phyloP scores from a whole-genome alignment of 2,797 vertebrate species.

The Petrocephalus schoutedeni region DNA sequence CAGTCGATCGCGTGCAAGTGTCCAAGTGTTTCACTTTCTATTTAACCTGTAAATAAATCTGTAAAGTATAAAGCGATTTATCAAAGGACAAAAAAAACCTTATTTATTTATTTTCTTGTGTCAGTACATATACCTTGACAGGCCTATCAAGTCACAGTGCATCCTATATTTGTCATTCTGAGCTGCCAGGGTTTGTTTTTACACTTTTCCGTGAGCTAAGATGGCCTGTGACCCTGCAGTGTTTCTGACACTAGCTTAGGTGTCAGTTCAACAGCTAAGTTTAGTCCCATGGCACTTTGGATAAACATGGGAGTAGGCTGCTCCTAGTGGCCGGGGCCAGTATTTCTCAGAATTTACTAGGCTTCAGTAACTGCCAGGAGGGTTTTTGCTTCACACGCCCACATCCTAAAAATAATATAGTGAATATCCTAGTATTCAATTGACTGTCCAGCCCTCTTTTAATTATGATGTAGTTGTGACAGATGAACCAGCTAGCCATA shows the following conservation, averaged over 20 bases:
- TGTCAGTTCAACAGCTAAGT: slow-evolving; percentile 55
- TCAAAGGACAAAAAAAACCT: neutral
- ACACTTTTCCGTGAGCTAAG: slow-evolving; percentile 22
- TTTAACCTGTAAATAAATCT: neutral
- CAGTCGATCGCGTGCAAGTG: neutral
- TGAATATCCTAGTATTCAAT: slow-evolving; percentile 54
- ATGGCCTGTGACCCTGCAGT: slow-evolving; percentile 46
- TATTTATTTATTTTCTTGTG: neutral
- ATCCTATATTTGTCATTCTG: slow-evolving; percentile 9
- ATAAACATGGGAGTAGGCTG: neutral
- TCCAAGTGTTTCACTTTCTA: neutral
- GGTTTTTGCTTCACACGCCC: slow-evolving; percentile 8
- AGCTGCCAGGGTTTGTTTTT: neutral
- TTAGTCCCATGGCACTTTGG: slow-evolving; percentile 39
- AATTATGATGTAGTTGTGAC: neutral
- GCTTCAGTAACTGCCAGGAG: neutral
- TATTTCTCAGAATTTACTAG: neutral
- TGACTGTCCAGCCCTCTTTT: slow-evolving; percentile 45
- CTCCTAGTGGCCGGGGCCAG: slow-evolving; percentile 3
- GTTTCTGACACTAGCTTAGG: slow-evolving; percentile 40
- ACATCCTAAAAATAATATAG: slow-evolving; percentile 48
- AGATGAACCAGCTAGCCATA: neutral
- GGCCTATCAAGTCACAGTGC: neutral
- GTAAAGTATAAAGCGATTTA: neutral
- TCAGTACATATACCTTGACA: neutral